Conservation (phyloP, 92 coral and sea anemone species). For the Anthopleura xanthogrammica region DNA sequence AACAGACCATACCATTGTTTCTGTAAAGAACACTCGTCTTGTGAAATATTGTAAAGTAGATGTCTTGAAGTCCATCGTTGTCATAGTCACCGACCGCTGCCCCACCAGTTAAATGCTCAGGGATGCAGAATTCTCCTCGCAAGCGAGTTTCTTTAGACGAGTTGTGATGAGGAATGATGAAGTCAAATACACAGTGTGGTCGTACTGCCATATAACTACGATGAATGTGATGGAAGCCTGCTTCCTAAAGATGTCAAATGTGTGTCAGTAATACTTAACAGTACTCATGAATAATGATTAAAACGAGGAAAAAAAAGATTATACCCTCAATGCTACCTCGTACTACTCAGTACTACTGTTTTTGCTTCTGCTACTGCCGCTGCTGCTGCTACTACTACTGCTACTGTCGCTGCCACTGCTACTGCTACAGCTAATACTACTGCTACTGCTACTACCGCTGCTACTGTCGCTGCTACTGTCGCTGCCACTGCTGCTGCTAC, state of each 20-base stretch:
- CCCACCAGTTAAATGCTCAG: slow-evolving; percentile 93
- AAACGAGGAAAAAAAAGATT: no score
- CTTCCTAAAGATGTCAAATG: slow-evolving; percentile 38
- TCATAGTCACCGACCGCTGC: slow-evolving; percentile 98
- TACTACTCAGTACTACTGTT: no score
- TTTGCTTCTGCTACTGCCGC: no score
- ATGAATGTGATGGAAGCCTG: slow-evolving; percentile 79
- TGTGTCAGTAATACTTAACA: no score
- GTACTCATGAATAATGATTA: no score
- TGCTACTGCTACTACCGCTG: no score
- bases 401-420: no score
- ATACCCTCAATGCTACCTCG: no score
- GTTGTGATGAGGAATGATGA: slow-evolving; percentile 75
- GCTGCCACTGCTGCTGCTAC: no score
- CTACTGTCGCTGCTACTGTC: no score
- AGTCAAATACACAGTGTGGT: slow-evolving; percentile 82
- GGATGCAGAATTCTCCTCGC: slow-evolving; percentile 82
- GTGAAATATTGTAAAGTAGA: slow-evolving; percentile 71
- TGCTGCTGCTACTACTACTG: no score
- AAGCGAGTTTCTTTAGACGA: slow-evolving; percentile 62
- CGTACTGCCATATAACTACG: slow-evolving; percentile 81
- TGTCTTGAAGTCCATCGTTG: slow-evolving; percentile 86
- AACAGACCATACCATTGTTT: slow-evolving; percentile 64
- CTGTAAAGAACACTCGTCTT: slow-evolving; percentile 71
- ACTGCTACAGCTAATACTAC: no score